Conservation (phyloP, 2,797 vertebrate species). For the Parauchenoglanis punctatus region DNA sequence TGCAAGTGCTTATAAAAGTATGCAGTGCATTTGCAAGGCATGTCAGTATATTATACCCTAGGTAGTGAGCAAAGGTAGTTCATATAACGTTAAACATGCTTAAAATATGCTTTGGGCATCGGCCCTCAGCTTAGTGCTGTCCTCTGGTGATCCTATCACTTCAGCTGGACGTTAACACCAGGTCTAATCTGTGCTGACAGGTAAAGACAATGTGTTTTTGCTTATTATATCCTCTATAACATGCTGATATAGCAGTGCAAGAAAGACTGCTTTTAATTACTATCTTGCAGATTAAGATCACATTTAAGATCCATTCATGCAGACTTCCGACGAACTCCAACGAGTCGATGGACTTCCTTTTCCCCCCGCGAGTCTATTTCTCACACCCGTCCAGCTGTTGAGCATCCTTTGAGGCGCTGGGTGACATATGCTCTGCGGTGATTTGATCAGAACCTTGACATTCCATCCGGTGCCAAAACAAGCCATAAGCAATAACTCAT, state of each 20-base stretch:
- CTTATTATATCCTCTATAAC: not conserved
- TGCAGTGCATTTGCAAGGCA: not conserved
- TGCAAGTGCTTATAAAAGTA: not conserved
- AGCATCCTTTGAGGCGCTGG: conserved; percentile 17
- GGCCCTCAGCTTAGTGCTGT: not conserved
- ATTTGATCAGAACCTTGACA: conserved; percentile 25
- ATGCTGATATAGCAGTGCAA: not conserved
- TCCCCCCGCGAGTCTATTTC: not conserved
- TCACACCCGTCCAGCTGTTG: not conserved
- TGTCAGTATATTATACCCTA: not conserved
- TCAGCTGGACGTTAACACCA: not conserved
- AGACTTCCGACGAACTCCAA: not conserved
- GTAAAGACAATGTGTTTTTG: not conserved
- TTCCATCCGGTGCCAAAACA: conserved; percentile 31
- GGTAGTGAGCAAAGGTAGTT: not conserved
- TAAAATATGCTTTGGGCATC: not conserved
- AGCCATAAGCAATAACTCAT: conserved; percentile 23
- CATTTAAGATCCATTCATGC: not conserved
- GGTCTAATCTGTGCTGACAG: not conserved
- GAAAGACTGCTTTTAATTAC: not conserved
- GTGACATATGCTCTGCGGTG: conserved; percentile 39
- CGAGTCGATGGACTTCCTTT: not conserved
- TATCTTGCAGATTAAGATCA: not conserved
- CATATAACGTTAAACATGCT: not conserved
- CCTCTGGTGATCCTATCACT: not conserved